Evolutionary conservation across 2,113 vertebrate species (phyloP).

Genomic region (Scolopax mira): DNA sequence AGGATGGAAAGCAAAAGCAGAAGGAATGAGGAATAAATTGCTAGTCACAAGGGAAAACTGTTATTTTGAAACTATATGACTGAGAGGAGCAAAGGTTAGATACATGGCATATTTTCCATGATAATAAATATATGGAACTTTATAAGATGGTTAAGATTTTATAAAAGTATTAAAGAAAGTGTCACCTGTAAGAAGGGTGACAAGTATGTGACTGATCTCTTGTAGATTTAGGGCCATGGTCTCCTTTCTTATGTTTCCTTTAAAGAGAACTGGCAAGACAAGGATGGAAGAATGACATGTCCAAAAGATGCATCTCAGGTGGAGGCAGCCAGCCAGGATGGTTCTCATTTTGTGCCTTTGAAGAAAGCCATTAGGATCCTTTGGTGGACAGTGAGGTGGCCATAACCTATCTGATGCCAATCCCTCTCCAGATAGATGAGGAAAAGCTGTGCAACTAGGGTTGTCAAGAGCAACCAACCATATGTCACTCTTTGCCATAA

Average conservation of each 20-base stretch:
- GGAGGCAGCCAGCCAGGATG: background rate
- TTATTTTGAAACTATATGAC: background rate
- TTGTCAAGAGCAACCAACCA: background rate
- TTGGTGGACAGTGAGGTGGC: background rate
- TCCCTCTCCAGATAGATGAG: background rate
- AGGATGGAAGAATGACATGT: background rate
- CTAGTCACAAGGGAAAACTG: background rate
- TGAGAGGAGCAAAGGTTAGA: background rate
- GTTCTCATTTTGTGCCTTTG: background rate
- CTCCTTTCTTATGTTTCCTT: background rate
- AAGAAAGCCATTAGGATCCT: background rate
- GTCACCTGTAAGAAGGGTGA: background rate
- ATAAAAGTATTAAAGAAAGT: background rate
- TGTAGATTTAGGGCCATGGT: background rate
- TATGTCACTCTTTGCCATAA: background rate
- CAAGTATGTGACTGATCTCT: background rate
- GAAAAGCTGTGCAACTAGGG: background rate
- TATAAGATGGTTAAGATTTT: background rate
- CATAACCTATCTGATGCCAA: background rate
- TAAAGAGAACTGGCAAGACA: background rate
- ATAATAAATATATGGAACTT: background rate
- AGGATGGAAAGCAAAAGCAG: background rate
- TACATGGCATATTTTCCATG: background rate
- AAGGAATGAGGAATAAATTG: background rate
- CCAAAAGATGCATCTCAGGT: background rate